Base-by-base conservation (phyloP, 2,888 invertebrate genomes). In the Vandiemenella viatica region DNA sequence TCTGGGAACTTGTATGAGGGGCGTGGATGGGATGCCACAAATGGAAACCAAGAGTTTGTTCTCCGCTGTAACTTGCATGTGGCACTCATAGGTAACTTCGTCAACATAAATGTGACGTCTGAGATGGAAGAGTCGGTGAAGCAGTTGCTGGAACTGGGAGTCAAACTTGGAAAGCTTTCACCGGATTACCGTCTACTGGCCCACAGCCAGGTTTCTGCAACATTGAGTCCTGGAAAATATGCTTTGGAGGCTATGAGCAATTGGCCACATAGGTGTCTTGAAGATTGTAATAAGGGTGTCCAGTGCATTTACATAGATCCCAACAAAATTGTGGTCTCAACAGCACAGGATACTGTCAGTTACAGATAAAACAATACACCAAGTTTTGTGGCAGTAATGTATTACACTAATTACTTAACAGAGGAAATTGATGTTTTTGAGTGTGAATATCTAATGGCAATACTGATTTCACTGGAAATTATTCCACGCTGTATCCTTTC, bases 1-100 rank as follows among this genome's bases (percentile, higher is more conserved):
- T 85, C 86, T 60, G 86, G 85, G 0, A 71, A 75, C 7, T 79
- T 77, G 0, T 86, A 84, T 61, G 75, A 73, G 55, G 85, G 82
- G 0, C 75, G 85, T 4, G 82, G 83, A 1, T 88, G 87, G 87
- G 74, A 79, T 55, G 22, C 16, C n/a, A 42, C 37, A 8, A 43
- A 37, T 15, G 20, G 37, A 37, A 45, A 46, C 17, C 8, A 44
- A 19, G 50, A 43, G 3, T 45, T 41, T 22, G 47, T 50, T n/a
- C 19, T 4, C n/a, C 18, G 37, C 0, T 40, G 47, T 10, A 50
- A 48, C 41, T 62, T 74, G 51, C 67, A 67, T 3, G 63, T 74
- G 37, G 65, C 66, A 50, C 69, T 73, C 55, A 67, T 73, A 60
- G 74, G 74, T 18, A 68, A 72, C 59, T 73, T 62, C 56, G 59